Percentiles rank a stretch among this genome's conserved stretches.
Evolutionary conservation across 1,140 invertebrate species (phyloP).

Genomic region (Diuraphis noxia): DNA sequence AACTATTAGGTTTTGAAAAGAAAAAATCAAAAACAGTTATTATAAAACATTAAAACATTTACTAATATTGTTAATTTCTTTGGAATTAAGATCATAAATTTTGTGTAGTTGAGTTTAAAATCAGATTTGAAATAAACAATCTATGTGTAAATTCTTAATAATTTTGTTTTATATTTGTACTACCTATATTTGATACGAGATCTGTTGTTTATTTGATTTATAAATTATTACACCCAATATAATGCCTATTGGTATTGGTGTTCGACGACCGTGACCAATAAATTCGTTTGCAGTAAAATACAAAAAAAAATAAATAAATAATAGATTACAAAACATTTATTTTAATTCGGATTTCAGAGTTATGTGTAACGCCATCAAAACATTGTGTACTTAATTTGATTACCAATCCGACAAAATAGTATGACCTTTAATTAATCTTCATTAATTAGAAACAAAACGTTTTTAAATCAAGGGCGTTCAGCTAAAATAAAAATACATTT

Average conservation of each 20-base stretch:
- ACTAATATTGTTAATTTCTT: background rate
- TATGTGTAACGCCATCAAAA: background rate
- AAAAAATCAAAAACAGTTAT: background rate
- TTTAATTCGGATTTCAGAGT: background rate
- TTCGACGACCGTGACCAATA: background rate
- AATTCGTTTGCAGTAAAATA: background rate
- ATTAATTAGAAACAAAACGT: background rate
- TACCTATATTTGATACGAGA: too few relatives aligned
- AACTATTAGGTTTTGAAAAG: background rate
- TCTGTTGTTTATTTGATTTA: background rate
- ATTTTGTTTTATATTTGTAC: background rate
- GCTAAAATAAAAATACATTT: background rate
- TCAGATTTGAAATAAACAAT: background rate
- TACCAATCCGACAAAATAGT: background rate
- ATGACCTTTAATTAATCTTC: background rate
- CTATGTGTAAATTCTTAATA: background rate
- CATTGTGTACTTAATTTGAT: constrained; percentile 14
- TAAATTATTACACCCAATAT: background rate
- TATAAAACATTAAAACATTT: background rate
- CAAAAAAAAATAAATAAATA: background rate
- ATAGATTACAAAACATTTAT: background rate
- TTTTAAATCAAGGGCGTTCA: constrained; percentile 6
- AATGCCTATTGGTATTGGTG: background rate
- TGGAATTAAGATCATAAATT: background rate
- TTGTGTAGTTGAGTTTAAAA: background rate